Evolutionary conservation across 1,140 invertebrate species (phyloP).

Genomic region (Dreissena polymorpha): DNA sequence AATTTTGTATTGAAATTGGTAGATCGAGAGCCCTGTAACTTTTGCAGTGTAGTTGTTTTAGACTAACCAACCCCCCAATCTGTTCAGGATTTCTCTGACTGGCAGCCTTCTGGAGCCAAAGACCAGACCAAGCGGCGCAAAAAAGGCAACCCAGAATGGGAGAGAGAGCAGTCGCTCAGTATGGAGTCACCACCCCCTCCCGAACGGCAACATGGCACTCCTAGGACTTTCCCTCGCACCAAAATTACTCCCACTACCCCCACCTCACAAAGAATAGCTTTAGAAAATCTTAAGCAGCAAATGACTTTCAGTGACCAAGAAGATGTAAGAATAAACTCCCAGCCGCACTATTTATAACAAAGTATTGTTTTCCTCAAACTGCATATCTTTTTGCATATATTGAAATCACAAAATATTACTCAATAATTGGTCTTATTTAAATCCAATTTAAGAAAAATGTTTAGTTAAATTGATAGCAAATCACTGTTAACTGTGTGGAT

Average conservation of each 20-base stretch:
- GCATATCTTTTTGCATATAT: too few relatives aligned
- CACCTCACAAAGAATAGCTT: constrained; percentile 69
- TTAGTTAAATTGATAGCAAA: too few relatives aligned
- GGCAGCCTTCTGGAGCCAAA: constrained; percentile 65
- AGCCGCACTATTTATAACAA: neutral
- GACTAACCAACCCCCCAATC: too few relatives aligned
- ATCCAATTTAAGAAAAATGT: too few relatives aligned
- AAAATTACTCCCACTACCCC: constrained; percentile 71
- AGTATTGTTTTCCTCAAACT: neutral
- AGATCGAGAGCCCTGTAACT: too few relatives aligned
- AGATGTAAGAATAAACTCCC: constrained; percentile 67
- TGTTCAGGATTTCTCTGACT: constrained; percentile 74
- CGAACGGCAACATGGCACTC: constrained; percentile 71
- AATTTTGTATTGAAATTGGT: too few relatives aligned
- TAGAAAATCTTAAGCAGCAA: constrained; percentile 75
- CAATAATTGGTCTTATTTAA: too few relatives aligned
- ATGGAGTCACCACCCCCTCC: constrained; percentile 72
- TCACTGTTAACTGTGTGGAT: too few relatives aligned
- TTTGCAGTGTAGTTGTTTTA: too few relatives aligned
- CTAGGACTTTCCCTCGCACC: constrained; percentile 72
- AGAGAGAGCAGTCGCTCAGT: constrained; percentile 74
- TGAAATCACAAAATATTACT: too few relatives aligned
- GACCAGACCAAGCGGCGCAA: constrained; percentile 72
- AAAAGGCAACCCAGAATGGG: constrained; percentile 76
- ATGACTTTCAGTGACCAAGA: constrained; percentile 76